Percentiles rank a stretch among this genome's conserved stretches.
Conservation (phyloP, 2,888 invertebrate species). For the Odontocolon sp. region DNA sequence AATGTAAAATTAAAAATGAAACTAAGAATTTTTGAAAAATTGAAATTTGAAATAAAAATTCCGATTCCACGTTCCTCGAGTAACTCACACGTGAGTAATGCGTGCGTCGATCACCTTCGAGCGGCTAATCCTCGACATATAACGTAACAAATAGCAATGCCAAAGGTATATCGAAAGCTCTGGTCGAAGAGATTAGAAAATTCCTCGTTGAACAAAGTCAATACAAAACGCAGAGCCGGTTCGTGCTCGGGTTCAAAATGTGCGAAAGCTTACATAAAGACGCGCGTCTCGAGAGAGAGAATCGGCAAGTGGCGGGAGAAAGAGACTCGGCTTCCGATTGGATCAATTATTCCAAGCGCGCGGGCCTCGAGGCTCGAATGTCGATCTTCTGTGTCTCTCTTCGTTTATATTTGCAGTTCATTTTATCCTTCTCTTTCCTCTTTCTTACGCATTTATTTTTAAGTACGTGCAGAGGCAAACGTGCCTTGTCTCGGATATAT, state of each 20-base stretch:
- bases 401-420: not conserved
- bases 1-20: too few species aligned
- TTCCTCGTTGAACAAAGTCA: not conserved
- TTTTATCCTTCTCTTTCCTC: not conserved
- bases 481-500: too few species aligned
- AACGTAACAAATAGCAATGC: not conserved
- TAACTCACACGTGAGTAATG: not conserved
- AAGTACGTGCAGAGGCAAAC: too few species aligned
- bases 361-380: too few species aligned
- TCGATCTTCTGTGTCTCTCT: too few species aligned
- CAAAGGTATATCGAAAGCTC: not conserved
- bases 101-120: not conserved
- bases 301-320: constrained; percentile 67
- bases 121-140: not conserved
- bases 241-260: not conserved
- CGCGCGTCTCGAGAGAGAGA: too few species aligned
- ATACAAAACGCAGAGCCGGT: not conserved
- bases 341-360: constrained; percentile 71
- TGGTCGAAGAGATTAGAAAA: not conserved
- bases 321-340: constrained; percentile 69
- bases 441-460: too few species aligned
- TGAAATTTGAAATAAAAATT: too few species aligned
- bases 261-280: constrained; percentile 65
- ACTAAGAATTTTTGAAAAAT: too few species aligned
- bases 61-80: too few species aligned